Evolutionary conservation across 2,113 vertebrate species (phyloP).

Genomic region (Eulemur macaco): DNA sequence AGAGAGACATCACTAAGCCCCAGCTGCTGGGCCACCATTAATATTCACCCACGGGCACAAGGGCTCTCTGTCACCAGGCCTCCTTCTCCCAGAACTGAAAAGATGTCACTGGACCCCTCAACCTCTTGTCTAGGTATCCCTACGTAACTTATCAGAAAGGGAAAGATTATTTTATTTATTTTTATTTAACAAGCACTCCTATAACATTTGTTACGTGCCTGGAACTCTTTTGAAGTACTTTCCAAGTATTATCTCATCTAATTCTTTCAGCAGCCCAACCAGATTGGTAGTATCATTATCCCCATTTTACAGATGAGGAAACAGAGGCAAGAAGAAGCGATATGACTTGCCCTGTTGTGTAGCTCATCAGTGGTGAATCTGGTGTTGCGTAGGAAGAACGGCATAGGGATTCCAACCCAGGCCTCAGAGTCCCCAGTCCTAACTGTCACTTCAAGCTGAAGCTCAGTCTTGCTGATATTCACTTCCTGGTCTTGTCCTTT

Average conservation of each 20-base stretch:
- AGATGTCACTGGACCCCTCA: not conserved
- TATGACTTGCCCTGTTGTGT: not conserved
- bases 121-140: not conserved
- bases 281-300: not conserved
- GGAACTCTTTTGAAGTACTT: not conserved
- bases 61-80: not conserved
- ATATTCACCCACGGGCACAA: not conserved
- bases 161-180: not conserved
- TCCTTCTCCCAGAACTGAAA: not conserved
- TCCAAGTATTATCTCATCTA: not conserved
- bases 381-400: too few species aligned
- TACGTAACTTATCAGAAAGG: not conserved
- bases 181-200: not conserved
- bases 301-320: constrained; percentile 2
- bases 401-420: not conserved
- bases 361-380: not conserved
- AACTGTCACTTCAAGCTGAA: not conserved
- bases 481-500: not conserved
- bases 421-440: not conserved
- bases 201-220: not conserved
- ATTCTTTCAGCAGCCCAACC: not conserved
- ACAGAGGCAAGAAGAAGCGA: not conserved
- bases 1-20: not conserved
- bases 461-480: not conserved
- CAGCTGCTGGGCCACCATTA: not conserved